Evolutionary conservation across 2,797 vertebrate species (phyloP), one percentile per base, ranked within the genome.

Genomic region (Lagorchestes hirsutus): DNA sequence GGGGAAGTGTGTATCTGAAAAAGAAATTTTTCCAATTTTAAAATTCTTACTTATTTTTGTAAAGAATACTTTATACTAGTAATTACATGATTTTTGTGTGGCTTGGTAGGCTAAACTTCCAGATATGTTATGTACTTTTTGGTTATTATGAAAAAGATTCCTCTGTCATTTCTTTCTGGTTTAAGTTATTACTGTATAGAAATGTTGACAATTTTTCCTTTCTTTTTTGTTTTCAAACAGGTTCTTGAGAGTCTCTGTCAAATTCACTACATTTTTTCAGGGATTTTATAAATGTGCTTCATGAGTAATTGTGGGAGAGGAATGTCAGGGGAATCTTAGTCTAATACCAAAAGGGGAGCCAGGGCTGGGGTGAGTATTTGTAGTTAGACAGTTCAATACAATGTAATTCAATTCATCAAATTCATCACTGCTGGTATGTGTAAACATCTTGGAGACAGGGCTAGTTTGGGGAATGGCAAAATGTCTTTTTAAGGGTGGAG

Each of bases 201-300:
- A 40, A 46, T 82, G n/a, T 1, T 82, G 22, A 22, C 67, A 82
- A 82, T 46, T 82, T 27, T 82, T 67, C 24, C 16, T 22, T 18
- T 74, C 24, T n/a, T 74, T 74, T 40, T 40, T 74, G n/a, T 46
- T 82, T 82, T 24, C 22, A 40, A 82, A 46, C 67, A 46, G n/a
- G 16, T 82, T 46, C 67, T 22, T 82, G 5, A 46, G 18, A 82
- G 2, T 18, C n/a, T 74, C 6, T 74, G 67, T 74, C n/a, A 46
- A 67, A 82, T 82, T 82, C n/a, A 10, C 82, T 59, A 40, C 31
- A 93, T n/a, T 54, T 93, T 55, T 96, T 95, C 92, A 82, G 55
- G 74, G n/a, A 62, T 96, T 29, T 94, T 94, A 18, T 50, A 87
- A 90, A 67, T 93, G 54, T 93, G 29, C 92, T 92, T 52, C 92